Conservation (phyloP, 2,888 invertebrate genomes). For the Pediacus dermestoides region DNA sequence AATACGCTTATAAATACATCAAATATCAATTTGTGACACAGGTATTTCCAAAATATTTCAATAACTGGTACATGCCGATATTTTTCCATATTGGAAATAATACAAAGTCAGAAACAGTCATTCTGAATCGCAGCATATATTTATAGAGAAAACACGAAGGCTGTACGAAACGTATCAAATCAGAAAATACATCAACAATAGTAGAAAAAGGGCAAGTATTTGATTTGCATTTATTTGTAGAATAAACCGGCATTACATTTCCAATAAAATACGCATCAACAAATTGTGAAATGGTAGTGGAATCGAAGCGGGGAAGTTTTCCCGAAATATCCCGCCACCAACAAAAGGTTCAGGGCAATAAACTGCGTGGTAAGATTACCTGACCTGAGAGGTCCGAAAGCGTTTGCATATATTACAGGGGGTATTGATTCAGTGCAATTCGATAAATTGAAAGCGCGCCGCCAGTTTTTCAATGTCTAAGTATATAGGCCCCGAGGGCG, state of each 20-base stretch:
- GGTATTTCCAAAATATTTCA: too few relatives aligned
- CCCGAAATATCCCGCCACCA: background rate
- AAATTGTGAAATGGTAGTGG: slow-evolving; percentile 2
- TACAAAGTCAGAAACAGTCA: too few relatives aligned
- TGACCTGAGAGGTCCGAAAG: slow-evolving; percentile 34
- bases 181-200: too few relatives aligned
- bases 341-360: slow-evolving; percentile 2
- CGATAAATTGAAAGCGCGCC: slow-evolving; percentile 47
- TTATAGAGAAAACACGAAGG: too few relatives aligned
- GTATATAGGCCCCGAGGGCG: slow-evolving; percentile 41
- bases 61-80: too few relatives aligned
- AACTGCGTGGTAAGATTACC: slow-evolving; percentile 33
- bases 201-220: slow-evolving; percentile 1
- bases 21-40: too few relatives aligned
- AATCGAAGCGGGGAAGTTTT: background rate
- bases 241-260: background rate
- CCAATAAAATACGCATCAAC: slow-evolving; percentile 2
- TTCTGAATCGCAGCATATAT: too few relatives aligned
- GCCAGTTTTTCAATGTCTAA: slow-evolving; percentile 47
- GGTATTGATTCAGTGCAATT: slow-evolving; percentile 40
- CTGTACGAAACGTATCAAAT: too few relatives aligned
- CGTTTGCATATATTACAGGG: slow-evolving; percentile 41
- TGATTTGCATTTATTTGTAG: slow-evolving; percentile 1
- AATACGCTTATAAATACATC: too few relatives aligned
- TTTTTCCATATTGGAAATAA: too few relatives aligned